Evolutionary conservation across 35 echinoderm and acorn worm species (phyloP).

Genomic region (Heliocidaris tuberculata): DNA sequence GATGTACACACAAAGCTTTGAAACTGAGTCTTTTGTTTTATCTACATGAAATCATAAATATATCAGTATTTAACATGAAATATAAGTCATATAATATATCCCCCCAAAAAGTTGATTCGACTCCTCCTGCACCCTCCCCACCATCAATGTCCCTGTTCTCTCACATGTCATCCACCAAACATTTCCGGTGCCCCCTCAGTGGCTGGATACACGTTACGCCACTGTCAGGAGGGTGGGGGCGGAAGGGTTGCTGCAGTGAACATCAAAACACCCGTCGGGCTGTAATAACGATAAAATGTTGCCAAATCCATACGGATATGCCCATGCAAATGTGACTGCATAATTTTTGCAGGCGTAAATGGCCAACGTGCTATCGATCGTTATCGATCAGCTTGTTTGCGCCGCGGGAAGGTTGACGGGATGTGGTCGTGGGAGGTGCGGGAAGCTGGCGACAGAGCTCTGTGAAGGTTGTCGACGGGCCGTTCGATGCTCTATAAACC

Average conservation of each 20-base stretch:
- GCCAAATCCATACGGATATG: constrained; percentile 22
- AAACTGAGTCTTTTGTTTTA: too few relatives aligned
- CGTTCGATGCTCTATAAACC: not conserved
- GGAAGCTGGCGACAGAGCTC: not conserved
- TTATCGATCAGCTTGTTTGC: constrained; percentile 12
- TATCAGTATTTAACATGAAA: too few relatives aligned
- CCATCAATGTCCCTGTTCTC: too few relatives aligned
- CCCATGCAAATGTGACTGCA: constrained; percentile 33
- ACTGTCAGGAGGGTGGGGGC: too few relatives aligned
- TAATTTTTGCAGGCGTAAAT: constrained; percentile 33
- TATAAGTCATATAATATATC: too few relatives aligned
- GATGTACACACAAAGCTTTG: too few relatives aligned
- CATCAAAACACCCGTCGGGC: not conserved
- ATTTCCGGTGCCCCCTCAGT: too few relatives aligned
- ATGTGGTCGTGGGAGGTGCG: not conserved
- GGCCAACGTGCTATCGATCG: not conserved
- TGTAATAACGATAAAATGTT: constrained; percentile 19
- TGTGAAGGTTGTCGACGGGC: not conserved
- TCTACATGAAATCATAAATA: too few relatives aligned
- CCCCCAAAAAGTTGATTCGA: too few relatives aligned
- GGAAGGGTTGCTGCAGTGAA: not conserved
- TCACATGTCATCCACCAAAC: too few relatives aligned
- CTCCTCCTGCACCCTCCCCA: too few relatives aligned
- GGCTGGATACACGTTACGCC: too few relatives aligned
- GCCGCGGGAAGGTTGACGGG: not conserved